Base-by-base conservation (phyloP, 2,888 invertebrate species). In the Drosophila neutralis region DNA sequence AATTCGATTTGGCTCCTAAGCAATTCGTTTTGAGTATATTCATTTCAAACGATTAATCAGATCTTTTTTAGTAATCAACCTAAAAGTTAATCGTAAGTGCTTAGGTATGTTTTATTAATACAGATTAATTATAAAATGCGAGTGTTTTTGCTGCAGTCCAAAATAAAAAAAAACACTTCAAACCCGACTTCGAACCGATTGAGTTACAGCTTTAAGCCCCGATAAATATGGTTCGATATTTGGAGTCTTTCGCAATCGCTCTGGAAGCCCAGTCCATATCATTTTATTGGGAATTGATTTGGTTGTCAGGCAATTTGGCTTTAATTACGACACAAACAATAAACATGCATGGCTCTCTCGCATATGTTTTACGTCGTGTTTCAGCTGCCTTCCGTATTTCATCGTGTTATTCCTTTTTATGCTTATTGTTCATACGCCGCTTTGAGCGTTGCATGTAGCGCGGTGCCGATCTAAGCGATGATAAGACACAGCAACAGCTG, bases 401-500 rank as follows among this genome's bases (percentile, higher is more conserved):
- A 45, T 29, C 48, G 57, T 52, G n/a, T 36, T 51, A 18, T 49
- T 56, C 2, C 53, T 57, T 52, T 65, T 27, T 66, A 29, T 58
- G 35, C 45, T 57, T 73, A 75, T 79, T 79, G 77, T 83, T 69
- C 74, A 75, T 79, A 80, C 74, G 86, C 59, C 69, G 67, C 40
- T 68, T 72, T 48, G 66, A 53, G 48, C 52, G 60, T 58, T 76
- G 78, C 80, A 69, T 66, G 78, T 67, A 59, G 76, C 60, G 64
- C 61, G 78, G 64, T 78, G 80, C 63, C 78, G 87, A 84, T 84
- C 82, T 80, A 65, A 73, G 70, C 68, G 73, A 58, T 78, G 84
- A 84, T 87, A 84, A 78, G 82, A 60, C 73, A 63, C 77, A 79
- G 84, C 87, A 87, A 80, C 87, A 87, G 80, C 84, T 80, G 83